Evolutionary conservation across 2,888 invertebrate genomes (phyloP), one percentile per base, ranked within the genome.

Genomic region (Pseudococcus jackbeardsleyi): DNA sequence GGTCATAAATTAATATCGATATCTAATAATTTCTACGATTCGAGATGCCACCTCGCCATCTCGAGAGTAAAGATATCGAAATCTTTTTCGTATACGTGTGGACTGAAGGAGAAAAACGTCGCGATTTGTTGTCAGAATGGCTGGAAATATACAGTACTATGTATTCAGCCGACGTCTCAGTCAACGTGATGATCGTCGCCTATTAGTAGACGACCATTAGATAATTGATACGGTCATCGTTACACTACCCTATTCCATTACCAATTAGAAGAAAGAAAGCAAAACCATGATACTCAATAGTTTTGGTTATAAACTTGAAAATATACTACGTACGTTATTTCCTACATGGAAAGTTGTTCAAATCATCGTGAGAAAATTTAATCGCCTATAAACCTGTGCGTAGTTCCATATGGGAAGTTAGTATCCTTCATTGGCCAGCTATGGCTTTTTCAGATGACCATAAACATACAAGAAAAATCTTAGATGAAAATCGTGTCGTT

Each of bases 311-410:
- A 77, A 39, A 77, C 77, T 77, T 77, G 77, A 77, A 77, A 77
- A 77, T 39, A 42, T 8, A 42, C 42, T 42, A 77, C 22, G 22
- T 22, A 64, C 64, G 22, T 11, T 64, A 64, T 77, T 39, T 77
- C 39, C 77, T 77, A 77, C 33, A 77, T 77, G 77, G 77, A 77
- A 77, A 77, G 77, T 77, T 77, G 77, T 77, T 77, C 39, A 77
- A 77, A 77, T 39, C 39, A 77, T 77, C 77, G 77, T 77, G 77
- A 77, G 77, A 77, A 77, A 19, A 64, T 19, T 64, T 42, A 42
- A 64, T 64, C 64, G 8, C 5, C 59, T 7, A 19, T 19, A 19
- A 22, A 64, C 11, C 22, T 22, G 9, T 64, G 19, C 64, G 22
- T 39, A 3, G 77, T 77, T 77, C 39, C 0, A 77, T 77, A 77